Conservation (phyloP, 1,140 invertebrate genomes). For the Brachionus paranguensis region DNA sequence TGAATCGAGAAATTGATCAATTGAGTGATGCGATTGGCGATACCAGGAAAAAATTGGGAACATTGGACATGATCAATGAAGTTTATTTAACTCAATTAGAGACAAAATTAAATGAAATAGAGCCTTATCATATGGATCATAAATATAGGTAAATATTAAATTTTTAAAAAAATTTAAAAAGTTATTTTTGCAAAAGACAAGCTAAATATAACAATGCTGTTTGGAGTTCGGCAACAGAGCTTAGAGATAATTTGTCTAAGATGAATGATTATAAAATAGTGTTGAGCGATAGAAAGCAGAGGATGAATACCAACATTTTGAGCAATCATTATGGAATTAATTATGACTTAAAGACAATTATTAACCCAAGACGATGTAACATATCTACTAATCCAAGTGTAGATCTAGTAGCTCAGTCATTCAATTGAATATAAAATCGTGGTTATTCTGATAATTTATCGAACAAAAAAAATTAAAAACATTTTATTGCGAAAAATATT, state of each 20-base stretch:
- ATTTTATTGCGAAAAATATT: too few relatives aligned
- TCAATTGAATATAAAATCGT: background rate
- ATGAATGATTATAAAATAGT: conserved; percentile 21
- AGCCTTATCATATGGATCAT: conserved; percentile 13
- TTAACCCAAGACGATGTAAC: background rate
- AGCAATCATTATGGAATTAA: conserved; percentile 14
- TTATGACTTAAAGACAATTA: conserved; percentile 11
- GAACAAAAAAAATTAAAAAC: too few relatives aligned
- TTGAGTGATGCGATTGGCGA: background rate
- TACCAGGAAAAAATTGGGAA: background rate
- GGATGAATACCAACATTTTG: conserved; percentile 18
- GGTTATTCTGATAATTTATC: background rate
- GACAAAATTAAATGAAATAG: conserved; percentile 10
- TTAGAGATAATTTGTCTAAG: conserved; percentile 12
- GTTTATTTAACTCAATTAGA: conserved; percentile 6
- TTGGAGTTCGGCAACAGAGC: background rate
- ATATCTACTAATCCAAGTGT: conserved; percentile 33
- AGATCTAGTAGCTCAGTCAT: background rate
- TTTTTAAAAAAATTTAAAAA: background rate
- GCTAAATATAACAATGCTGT: background rate
- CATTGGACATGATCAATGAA: background rate
- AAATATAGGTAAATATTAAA: background rate
- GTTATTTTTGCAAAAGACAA: background rate
- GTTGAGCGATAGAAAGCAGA: background rate
- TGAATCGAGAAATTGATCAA: conserved; percentile 13